A percentile compares a stretch with the other conserved stretches of the same genome.
These are phyloP conservation scores for Selene dorsalis DNA, from an alignment of 2,797 vertebrate species.

Conservation along the genomic window DNA sequence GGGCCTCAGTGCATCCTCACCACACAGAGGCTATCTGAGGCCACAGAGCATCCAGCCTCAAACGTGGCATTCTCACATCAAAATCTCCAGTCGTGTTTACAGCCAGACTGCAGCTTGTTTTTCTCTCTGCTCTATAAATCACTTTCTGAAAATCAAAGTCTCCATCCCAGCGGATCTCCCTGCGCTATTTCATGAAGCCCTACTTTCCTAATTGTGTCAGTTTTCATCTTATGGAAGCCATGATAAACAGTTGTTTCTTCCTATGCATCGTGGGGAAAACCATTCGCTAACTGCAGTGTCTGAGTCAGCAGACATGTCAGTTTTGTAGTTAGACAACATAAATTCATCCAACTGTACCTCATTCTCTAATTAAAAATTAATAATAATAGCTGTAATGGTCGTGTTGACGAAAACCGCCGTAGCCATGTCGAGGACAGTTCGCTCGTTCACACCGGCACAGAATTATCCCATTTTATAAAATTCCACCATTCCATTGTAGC, in stretches of 20 bases:
- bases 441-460: slow-evolving; percentile 14
- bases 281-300: neutral
- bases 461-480: slow-evolving; percentile 71
- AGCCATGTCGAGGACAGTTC: slow-evolving; percentile 33
- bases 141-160: slow-evolving; percentile 52
- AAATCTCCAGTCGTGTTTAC: slow-evolving; percentile 57
- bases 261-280: neutral
- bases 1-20: slow-evolving; percentile 41
- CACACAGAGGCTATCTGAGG: slow-evolving; percentile 73
- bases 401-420: slow-evolving; percentile 17
- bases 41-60: slow-evolving; percentile 63
- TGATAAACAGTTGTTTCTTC: slow-evolving; percentile 18
- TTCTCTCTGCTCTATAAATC: slow-evolving; percentile 52
- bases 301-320: slow-evolving; percentile 11
- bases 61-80: slow-evolving; percentile 59
- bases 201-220: slow-evolving; percentile 49
- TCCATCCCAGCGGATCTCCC: slow-evolving; percentile 43
- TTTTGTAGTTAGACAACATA: slow-evolving; percentile 5
- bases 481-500: slow-evolving; percentile 54
- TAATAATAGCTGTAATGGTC: slow-evolving; percentile 20
- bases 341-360: slow-evolving; percentile 1
- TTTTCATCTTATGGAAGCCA: slow-evolving; percentile 34
- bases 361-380: slow-evolving; percentile 30
- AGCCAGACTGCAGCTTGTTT: slow-evolving; percentile 55
- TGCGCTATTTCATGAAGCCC: slow-evolving; percentile 41